phyloP scores from a whole-genome alignment of 2,888 invertebrate genomes.

The Hirtodrosophila cameraria region DNA sequence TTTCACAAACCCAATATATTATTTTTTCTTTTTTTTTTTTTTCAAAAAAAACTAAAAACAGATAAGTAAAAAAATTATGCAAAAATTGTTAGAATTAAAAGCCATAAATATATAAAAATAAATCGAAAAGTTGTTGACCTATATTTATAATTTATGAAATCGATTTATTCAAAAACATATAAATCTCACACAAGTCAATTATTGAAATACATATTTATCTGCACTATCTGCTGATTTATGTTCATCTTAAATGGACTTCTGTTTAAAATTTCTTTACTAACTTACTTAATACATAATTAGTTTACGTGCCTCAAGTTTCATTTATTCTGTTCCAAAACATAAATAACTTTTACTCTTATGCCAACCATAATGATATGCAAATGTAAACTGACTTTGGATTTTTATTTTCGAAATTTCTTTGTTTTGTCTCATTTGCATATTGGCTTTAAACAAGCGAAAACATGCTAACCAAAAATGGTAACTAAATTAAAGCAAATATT shows the following conservation, averaged over 20 bases:
- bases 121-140: conserved; percentile 8
- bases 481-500: conserved; percentile 30
- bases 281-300: conserved; percentile 16
- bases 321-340: conserved; percentile 30
- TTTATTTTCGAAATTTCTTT: conserved; percentile 62
- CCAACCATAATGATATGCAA: conserved; percentile 53
- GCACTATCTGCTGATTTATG: conserved; percentile 12
- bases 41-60: too few species aligned
- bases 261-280: conserved; percentile 1
- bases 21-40: too few species aligned
- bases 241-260: neutral
- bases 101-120: too few species aligned
- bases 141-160: conserved; percentile 19
- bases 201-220: neutral
- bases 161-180: conserved; percentile 12
- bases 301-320: neutral
- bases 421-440: conserved; percentile 54
- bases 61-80: too few species aligned
- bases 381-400: conserved; percentile 28
- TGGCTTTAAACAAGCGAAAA: conserved; percentile 22
- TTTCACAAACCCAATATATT: too few species aligned
- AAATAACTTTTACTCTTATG: conserved; percentile 76
- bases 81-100: neutral
- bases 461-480: conserved; percentile 5
- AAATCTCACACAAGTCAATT: conserved; percentile 26